phyloP scores from a whole-genome alignment of 2,888 invertebrate genomes.

The Phymatocera aterrima region DNA sequence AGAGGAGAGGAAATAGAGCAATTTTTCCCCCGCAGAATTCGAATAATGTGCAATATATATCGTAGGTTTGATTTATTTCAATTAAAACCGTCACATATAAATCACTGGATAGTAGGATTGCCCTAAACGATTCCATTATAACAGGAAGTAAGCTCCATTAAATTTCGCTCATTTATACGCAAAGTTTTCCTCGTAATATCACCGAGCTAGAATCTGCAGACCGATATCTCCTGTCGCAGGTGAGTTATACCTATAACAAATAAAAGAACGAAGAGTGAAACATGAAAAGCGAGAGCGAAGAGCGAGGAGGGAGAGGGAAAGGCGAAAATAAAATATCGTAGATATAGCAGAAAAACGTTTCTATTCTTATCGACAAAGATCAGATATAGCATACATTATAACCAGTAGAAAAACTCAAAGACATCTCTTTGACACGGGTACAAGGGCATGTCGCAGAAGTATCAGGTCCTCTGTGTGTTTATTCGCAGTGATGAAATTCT shows the following conservation, averaged over 20 bases:
- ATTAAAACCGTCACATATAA: conserved; percentile 31
- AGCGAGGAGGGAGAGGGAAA: not conserved
- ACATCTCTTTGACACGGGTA: not conserved
- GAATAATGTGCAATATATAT: conserved; percentile 4
- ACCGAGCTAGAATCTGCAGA: not conserved
- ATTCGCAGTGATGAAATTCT: not conserved
- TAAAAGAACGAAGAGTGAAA: not conserved
- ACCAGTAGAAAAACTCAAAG: not conserved
- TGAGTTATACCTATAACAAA: not conserved
- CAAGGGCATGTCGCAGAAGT: not conserved
- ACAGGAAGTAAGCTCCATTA: conserved; percentile 28
- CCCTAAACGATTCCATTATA: conserved; percentile 36
- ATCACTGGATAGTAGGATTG: conserved; percentile 21
- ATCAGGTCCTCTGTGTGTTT: not conserved
- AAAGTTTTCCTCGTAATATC: conserved; percentile 7
- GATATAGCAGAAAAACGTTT: too few relatives aligned
- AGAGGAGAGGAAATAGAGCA: not conserved
- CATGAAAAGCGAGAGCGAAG: too few relatives aligned
- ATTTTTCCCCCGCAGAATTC: not conserved
- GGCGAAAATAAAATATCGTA: too few relatives aligned
- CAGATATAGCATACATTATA: too few relatives aligned
- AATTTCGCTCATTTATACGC: conserved; percentile 36
- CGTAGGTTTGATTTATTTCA: conserved; percentile 19
- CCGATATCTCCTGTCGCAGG: conserved; percentile 4
- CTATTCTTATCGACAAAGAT: too few relatives aligned